Conservation (phyloP, 2,797 vertebrate species). For the Taenioides sp. region DNA sequence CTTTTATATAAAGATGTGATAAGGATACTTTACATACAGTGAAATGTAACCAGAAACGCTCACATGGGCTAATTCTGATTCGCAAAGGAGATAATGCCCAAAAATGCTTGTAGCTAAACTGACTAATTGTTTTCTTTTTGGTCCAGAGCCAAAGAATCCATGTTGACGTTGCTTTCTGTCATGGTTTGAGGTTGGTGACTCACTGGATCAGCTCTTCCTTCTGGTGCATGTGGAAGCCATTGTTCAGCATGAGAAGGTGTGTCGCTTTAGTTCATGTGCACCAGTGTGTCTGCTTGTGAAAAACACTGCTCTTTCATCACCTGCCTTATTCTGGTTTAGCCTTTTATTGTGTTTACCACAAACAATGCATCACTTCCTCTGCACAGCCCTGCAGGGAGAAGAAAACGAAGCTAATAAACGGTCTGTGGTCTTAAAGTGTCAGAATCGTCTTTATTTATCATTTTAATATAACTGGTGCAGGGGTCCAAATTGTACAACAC, state of each 20-base stretch:
- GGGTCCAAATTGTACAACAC: not conserved
- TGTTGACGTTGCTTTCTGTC: constrained; percentile 59
- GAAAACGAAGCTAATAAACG: not conserved
- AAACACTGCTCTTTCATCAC: constrained; percentile 33
- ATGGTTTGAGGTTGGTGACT: constrained; percentile 72
- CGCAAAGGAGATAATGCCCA: constrained; percentile 13
- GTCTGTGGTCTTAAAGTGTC: not conserved
- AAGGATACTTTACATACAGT: not conserved
- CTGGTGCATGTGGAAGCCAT: constrained; percentile 56
- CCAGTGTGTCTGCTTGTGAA: constrained; percentile 14
- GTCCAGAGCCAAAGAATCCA: constrained; percentile 41
- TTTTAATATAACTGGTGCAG: not conserved
- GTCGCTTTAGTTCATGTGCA: constrained; percentile 40
- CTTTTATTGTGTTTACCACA: constrained; percentile 30
- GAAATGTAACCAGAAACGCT: not conserved
- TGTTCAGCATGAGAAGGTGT: constrained; percentile 29
- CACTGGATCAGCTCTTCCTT: constrained; percentile 41
- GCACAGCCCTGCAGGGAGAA: constrained; percentile 8
- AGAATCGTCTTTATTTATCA: not conserved
- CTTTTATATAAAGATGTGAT: constrained; percentile 20
- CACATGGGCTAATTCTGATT: constrained; percentile 14
- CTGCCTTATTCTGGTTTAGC: constrained; percentile 14
- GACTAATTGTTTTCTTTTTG: constrained; percentile 61
- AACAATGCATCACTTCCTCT: constrained; percentile 31
- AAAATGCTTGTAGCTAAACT: constrained; percentile 51